Base-by-base conservation (phyloP, 2,888 invertebrate genomes). In the Dicyrtoma fusca region DNA sequence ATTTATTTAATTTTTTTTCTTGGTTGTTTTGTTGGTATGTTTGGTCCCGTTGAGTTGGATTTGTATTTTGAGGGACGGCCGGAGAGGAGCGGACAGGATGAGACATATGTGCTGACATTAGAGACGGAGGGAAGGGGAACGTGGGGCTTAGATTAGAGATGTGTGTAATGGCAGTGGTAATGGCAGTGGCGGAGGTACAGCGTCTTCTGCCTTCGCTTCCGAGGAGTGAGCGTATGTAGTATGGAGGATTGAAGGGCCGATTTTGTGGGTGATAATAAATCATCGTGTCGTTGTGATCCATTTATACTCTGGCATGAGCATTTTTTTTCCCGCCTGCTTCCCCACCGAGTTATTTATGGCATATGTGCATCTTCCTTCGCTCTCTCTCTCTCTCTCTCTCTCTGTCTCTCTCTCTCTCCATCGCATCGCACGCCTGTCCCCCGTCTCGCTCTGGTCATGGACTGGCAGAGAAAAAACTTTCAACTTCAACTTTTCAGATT, bases 261-360 rank as follows among this genome's bases (percentile, higher is more conserved):
- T 72, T 77, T 75, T 75, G 55, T 74, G 64, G 71, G 72, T 69
- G 75, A 78, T 78, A 78, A 78, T 78, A 78, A 78, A 78, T 78
- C 77, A 78, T 78, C 75, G 72, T 78, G 77, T 78, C 77, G 75
- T 76, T 75, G 76, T 72, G 76, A 75, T 75, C 75, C 76, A 76
- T 78, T 78, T 76, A 74, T 74, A 74, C 72, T 61, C 63, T 69
- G 61, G 69, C 74, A 74, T 69, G 62, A 68, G 70, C 73, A 75
- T 74, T 78, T 78, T 34, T 76, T 75, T 76, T 65, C 23, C 51
- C 72, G 69, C 70, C 73, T 75, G 72, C 74, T 74, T 77, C 75
- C 77, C 77, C 66, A 66, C 73, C 74, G 76, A 76, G 77, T 78
- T 78, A 78, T 78, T 78, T 78, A 78, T 78, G 77, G 76, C 75